These are phyloP conservation scores for Leptura quadrifasciata DNA, from an alignment of 2,888 invertebrate genomes.

Conservation along the genomic window DNA sequence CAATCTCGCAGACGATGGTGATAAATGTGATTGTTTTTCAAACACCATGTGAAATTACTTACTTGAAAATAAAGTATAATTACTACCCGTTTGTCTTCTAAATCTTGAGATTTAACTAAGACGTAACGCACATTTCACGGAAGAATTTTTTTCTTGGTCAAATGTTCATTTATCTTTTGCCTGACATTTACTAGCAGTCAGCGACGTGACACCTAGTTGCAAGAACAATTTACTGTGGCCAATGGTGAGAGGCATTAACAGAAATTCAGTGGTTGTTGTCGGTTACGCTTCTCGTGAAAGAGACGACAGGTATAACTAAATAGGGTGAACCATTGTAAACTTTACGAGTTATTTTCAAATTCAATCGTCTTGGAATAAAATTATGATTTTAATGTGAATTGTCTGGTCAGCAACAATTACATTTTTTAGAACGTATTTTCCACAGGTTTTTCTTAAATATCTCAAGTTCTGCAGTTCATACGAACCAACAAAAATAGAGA, in stretches of 20 bases:
- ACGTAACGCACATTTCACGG: constrained; percentile 19
- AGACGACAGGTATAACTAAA: too few relatives aligned
- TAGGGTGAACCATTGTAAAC: too few relatives aligned
- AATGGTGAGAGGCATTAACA: not conserved
- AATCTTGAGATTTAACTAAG: constrained; percentile 11
- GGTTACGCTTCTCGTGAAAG: too few relatives aligned
- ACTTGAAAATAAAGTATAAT: constrained; percentile 40
- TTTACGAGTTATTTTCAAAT: too few relatives aligned
- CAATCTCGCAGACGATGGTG: constrained; percentile 42
- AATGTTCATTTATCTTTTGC: not conserved
- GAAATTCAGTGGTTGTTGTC: not conserved
- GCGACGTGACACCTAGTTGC: not conserved
- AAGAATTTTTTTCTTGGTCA: not conserved
- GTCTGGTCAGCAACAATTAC: too few relatives aligned
- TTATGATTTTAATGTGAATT: too few relatives aligned
- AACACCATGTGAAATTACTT: constrained; percentile 44
- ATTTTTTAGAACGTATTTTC: too few relatives aligned
- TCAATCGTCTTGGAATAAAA: too few relatives aligned
- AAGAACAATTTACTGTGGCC: not conserved
- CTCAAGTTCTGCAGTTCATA: too few relatives aligned
- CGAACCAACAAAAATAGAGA: too few relatives aligned
- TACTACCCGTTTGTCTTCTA: constrained; percentile 35
- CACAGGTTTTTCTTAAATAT: too few relatives aligned
- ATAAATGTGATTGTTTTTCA: constrained; percentile 50
- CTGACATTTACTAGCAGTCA: not conserved